These are phyloP conservation scores for Hybos culiciformis DNA, from an alignment of 2,888 invertebrate species.

Conservation along the genomic window DNA sequence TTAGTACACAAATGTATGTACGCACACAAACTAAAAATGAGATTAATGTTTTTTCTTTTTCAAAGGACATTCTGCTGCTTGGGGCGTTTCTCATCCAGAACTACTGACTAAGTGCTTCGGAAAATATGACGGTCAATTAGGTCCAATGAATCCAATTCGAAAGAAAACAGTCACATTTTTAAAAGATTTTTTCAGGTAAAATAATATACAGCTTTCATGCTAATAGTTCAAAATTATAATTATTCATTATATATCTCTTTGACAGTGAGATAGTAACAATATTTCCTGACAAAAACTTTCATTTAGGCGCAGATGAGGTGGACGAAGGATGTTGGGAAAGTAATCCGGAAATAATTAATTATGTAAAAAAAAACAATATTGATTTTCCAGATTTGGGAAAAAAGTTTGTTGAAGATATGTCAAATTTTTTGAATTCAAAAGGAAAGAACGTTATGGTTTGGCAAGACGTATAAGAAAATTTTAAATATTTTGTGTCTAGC, in stretches of 20 bases:
- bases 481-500: background rate
- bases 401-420: constrained; percentile 49
- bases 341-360: constrained; percentile 48
- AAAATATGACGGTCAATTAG: constrained; percentile 41
- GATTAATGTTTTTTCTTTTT: too few species aligned
- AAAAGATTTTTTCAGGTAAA: constrained; percentile 47
- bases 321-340: constrained; percentile 64
- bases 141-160: constrained; percentile 67
- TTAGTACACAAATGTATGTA: too few species aligned
- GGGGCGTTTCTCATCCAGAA: constrained; percentile 63
- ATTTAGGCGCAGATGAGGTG: constrained; percentile 89
- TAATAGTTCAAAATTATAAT: constrained; percentile 12
- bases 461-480: constrained; percentile 58
- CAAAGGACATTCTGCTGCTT: constrained; percentile 69
- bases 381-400: constrained; percentile 50
- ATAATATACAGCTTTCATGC: constrained; percentile 22
- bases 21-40: too few species aligned
- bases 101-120: constrained; percentile 61
- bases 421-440: constrained; percentile 39
- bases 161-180: constrained; percentile 54
- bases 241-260: background rate
- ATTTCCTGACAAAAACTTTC: constrained; percentile 74
- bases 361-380: constrained; percentile 41
- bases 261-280: constrained; percentile 39
- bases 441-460: constrained; percentile 51